Percentiles rank a stretch among this genome's conserved stretches.
These are phyloP conservation scores for Martes martes DNA, from an alignment of 2,113 vertebrate genomes.

Conservation along the genomic window DNA sequence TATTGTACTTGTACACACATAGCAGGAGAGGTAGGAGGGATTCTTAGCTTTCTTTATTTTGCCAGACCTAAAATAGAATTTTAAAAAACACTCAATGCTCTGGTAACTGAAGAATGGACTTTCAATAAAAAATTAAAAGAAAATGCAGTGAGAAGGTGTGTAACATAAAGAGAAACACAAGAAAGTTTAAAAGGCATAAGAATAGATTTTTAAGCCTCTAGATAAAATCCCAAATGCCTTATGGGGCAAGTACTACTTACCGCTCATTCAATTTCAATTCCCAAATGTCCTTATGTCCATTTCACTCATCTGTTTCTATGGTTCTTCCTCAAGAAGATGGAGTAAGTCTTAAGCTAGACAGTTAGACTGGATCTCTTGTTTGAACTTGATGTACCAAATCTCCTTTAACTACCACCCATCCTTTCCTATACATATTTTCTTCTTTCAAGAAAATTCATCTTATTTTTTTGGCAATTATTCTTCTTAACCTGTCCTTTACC, in stretches of 20 bases:
- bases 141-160: neutral
- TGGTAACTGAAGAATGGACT: neutral
- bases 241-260: neutral
- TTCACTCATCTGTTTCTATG: neutral
- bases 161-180: neutral
- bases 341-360: neutral
- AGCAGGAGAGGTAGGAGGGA: neutral
- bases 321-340: neutral
- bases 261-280: neutral
- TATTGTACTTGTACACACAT: neutral
- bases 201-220: neutral
- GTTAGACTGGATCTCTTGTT: neutral
- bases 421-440: neutral
- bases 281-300: neutral
- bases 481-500: neutral
- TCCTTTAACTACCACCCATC: neutral
- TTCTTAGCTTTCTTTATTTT: neutral
- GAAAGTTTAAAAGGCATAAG: neutral
- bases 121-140: neutral
- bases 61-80: neutral
- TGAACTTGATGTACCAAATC: neutral
- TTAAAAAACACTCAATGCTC: neutral
- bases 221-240: neutral
- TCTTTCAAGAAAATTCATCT: neutral
- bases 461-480: neutral